Percentiles rank a stretch among this genome's conserved stretches.
phyloP scores from a whole-genome alignment of 2,113 vertebrate species.

The Strix uralensis region DNA sequence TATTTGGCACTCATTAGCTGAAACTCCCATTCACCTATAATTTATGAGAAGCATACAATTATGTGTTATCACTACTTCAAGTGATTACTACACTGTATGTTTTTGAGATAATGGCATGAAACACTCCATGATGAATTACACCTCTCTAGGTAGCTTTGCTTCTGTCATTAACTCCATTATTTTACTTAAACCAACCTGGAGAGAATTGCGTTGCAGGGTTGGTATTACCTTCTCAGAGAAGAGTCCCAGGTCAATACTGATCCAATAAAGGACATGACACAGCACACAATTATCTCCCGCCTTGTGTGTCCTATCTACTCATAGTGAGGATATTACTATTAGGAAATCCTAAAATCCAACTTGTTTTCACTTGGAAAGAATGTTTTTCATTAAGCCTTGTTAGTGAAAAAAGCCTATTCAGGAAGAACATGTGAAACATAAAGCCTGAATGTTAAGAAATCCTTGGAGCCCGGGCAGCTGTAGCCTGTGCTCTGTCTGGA shows the following conservation, averaged over 20 bases:
- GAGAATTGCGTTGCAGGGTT: slow-evolving; percentile 24
- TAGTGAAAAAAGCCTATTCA: background rate
- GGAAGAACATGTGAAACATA: background rate
- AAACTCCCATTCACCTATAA: slow-evolving; percentile 81
- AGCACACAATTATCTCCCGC: background rate
- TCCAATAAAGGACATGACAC: background rate
- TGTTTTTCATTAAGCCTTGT: background rate
- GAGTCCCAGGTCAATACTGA: background rate
- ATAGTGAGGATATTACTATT: rapidly evolving
- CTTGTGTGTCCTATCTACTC: rapidly evolving
- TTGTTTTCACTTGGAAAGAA: background rate
- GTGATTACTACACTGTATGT: slow-evolving; percentile 78
- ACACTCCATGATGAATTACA: slow-evolving; percentile 72
- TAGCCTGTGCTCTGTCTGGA: background rate
- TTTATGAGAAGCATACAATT: slow-evolving; percentile 80
- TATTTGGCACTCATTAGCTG: slow-evolving; percentile 75
- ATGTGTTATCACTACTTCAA: slow-evolving; percentile 79
- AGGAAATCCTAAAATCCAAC: background rate
- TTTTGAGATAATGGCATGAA: slow-evolving; percentile 75
- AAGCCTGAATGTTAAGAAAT: background rate
- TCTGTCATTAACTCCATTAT: slow-evolving; percentile 74
- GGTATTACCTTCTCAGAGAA: slow-evolving; percentile 13
- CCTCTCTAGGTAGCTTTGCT: slow-evolving; percentile 69
- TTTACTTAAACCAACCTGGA: slow-evolving; percentile 60
- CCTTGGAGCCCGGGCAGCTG: background rate